Conservation (phyloP, 2,888 invertebrate species). For the Sclerodermus sp. region DNA sequence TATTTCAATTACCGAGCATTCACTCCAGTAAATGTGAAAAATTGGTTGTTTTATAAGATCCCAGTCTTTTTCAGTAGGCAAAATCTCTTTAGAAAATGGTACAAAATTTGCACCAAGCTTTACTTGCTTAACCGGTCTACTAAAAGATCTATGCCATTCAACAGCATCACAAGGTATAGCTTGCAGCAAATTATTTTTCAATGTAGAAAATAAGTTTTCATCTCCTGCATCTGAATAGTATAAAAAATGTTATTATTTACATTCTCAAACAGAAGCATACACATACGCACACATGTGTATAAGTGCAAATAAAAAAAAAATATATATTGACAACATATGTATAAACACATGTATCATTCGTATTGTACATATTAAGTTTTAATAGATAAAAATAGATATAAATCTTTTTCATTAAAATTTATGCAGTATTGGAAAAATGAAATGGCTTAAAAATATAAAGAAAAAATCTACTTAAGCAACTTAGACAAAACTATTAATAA, state of each 20-base stretch:
- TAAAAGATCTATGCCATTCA: conserved; percentile 91
- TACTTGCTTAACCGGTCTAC: conserved; percentile 82
- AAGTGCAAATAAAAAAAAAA: background rate
- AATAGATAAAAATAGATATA: too few species aligned
- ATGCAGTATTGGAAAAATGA: too few species aligned
- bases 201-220: conserved; percentile 78
- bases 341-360: too few species aligned
- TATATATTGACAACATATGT: too few species aligned
- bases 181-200: conserved; percentile 76
- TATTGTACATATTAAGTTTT: too few species aligned
- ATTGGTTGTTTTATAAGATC: conserved; percentile 85
- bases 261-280: background rate
- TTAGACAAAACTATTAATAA: background rate
- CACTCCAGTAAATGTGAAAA: conserved; percentile 93
- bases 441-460: conserved; percentile 3
- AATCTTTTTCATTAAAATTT: too few species aligned
- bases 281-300: background rate
- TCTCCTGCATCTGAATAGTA: conserved; percentile 75
- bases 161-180: conserved; percentile 84
- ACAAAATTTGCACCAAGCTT: conserved; percentile 80
- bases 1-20: conserved; percentile 88
- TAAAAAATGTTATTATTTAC: background rate
- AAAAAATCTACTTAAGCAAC: too few species aligned
- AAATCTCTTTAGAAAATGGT: conserved; percentile 74
- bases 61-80: conserved; percentile 74